These are phyloP conservation scores for Eupithecia insigniata DNA, from an alignment of 2,888 invertebrate species.

Conservation along the genomic window DNA sequence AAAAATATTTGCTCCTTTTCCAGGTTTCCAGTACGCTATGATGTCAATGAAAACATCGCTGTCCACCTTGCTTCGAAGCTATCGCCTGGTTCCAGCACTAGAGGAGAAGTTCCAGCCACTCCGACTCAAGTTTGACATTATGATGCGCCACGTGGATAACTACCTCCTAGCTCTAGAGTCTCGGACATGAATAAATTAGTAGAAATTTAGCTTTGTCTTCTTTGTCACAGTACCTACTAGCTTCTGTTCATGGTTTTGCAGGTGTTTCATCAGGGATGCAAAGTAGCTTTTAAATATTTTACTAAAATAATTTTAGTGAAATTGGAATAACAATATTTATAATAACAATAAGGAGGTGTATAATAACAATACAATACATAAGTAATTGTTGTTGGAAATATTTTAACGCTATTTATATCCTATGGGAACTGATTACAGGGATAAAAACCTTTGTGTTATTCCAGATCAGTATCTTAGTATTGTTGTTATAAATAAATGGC, in stretches of 20 bases:
- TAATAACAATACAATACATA: no score
- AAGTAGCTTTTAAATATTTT: no score
- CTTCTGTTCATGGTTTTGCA: not conserved
- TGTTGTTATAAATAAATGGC: no score
- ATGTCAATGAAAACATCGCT: constrained; percentile 11
- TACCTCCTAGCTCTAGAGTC: constrained; percentile 2
- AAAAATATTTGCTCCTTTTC: not conserved
- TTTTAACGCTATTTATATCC: no score
- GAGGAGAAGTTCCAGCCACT: not conserved
- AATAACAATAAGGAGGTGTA: no score
- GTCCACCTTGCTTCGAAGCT: not conserved
- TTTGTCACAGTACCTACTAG: not conserved
- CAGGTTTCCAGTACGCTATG: constrained; percentile 14
- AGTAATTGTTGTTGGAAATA: no score
- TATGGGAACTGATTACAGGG: no score
- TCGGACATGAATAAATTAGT: constrained; percentile 1
- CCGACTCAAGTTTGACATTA: constrained; percentile 12
- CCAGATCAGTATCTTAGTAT: no score
- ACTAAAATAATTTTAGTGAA: no score
- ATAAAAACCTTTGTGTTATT: no score
- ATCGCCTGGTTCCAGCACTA: not conserved
- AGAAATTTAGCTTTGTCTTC: not conserved
- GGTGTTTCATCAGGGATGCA: no score
- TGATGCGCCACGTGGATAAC: constrained; percentile 15
- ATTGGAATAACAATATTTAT: no score